A percentile compares a stretch with the other conserved stretches of the same genome.
Evolutionary conservation across 1,140 invertebrate genomes (phyloP).

Genomic region (Bombus sylvicola): DNA sequence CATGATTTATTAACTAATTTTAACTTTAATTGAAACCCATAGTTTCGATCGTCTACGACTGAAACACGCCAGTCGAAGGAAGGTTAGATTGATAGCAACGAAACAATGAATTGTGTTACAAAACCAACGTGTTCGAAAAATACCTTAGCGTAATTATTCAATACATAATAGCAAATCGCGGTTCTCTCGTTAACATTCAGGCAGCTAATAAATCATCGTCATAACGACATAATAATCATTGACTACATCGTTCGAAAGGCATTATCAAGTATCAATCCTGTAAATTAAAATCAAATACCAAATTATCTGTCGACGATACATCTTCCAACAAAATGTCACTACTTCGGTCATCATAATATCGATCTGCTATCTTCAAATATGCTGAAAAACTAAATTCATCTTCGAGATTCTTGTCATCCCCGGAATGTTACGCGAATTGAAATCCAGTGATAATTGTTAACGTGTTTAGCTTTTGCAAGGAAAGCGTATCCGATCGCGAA

Average conservation of each 20-base stretch:
- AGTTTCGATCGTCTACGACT: no score
- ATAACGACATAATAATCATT: not conserved
- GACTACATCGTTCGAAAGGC: no score
- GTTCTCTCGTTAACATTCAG: not conserved
- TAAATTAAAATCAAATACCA: no score
- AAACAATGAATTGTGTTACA: not conserved
- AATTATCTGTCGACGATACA: no score
- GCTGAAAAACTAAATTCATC: not conserved
- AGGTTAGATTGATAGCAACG: no score
- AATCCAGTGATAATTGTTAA: conserved; percentile 6
- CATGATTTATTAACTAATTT: no score
- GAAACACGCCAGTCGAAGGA: no score
- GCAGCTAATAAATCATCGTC: not conserved
- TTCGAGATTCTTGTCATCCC: not conserved
- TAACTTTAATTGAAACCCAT: no score
- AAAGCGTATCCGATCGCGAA: not conserved
- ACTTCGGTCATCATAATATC: not conserved
- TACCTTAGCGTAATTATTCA: no score
- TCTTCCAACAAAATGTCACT: no score
- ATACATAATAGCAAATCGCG: no score
- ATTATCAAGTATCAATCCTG: no score
- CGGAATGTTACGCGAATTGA: not conserved
- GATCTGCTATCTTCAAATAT: not conserved
- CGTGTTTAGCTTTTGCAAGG: not conserved
- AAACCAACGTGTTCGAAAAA: not conserved